Conservation (phyloP, 2,797 vertebrate species). For the Percopsis omiscomaycus region DNA sequence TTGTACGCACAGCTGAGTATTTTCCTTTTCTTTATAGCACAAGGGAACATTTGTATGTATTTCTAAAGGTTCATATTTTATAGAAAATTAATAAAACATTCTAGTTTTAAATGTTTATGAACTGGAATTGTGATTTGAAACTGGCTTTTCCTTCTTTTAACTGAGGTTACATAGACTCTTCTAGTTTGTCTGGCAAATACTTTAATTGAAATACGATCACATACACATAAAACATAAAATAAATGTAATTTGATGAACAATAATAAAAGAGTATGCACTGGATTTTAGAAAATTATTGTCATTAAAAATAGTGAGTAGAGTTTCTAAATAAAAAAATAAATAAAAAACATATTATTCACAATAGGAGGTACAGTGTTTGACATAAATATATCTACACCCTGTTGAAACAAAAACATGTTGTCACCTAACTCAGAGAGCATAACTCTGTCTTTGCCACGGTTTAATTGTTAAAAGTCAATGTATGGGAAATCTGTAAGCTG, state of each 20-base stretch:
- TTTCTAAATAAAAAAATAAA: background rate
- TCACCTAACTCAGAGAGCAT: background rate
- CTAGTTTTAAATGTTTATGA: slow-evolving; percentile 83
- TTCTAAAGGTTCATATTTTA: slow-evolving; percentile 91
- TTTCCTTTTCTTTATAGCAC: slow-evolving; percentile 75
- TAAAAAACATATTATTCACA: background rate
- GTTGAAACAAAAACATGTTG: too few relatives aligned
- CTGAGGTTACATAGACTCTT: background rate
- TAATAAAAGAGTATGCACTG: slow-evolving; percentile 10
- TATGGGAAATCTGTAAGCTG: slow-evolving; percentile 19
- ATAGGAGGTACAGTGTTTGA: background rate
- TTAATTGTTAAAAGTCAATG: slow-evolving; percentile 27
- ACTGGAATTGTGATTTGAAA: slow-evolving; percentile 26
- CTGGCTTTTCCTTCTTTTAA: slow-evolving; percentile 32
- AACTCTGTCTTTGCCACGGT: background rate
- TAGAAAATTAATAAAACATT: slow-evolving; percentile 91
- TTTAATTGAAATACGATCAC: background rate
- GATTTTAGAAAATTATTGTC: background rate
- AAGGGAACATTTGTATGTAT: slow-evolving; percentile 82
- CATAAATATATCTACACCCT: too few relatives aligned
- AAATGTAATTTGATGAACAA: background rate
- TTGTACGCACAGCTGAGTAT: slow-evolving; percentile 73
- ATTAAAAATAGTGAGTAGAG: background rate
- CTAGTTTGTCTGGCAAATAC: background rate
- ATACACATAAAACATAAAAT: slow-evolving; percentile 7